Percentiles rank a stretch among this genome's conserved stretches.
These are phyloP conservation scores for Taurulus bubalis DNA, from an alignment of 2,113 vertebrate genomes.

Conservation along the genomic window DNA sequence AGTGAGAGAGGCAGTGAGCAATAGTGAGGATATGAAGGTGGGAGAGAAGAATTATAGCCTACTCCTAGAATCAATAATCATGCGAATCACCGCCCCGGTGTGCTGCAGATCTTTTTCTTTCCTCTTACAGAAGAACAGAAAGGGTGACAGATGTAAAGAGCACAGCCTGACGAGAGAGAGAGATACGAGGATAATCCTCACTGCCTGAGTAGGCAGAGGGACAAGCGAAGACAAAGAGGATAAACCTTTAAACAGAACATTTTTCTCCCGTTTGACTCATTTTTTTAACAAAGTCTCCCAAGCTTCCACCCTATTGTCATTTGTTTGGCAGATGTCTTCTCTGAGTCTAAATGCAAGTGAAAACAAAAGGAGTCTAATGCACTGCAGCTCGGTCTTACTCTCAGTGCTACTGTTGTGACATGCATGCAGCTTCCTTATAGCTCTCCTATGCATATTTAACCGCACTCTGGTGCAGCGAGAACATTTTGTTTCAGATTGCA, in stretches of 20 bases:
- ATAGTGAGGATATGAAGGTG: conserved; percentile 49
- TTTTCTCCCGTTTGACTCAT: conserved; percentile 27
- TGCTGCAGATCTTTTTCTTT: conserved; percentile 62
- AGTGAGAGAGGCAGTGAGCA: conserved; percentile 44
- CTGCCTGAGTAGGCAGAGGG: conserved; percentile 29
- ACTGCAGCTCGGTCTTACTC: not conserved
- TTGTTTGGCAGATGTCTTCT: conserved; percentile 37
- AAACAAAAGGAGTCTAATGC: conserved; percentile 18
- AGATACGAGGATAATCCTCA: conserved; percentile 42
- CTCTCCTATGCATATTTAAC: conserved; percentile 51
- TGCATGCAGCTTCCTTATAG: conserved; percentile 13
- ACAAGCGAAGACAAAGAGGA: conserved; percentile 40
- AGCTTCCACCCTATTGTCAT: conserved; percentile 6
- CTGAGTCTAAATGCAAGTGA: conserved; percentile 13
- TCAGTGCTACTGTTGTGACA: not conserved
- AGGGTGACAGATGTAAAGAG: conserved; percentile 65
- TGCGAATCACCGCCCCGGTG: conserved; percentile 55
- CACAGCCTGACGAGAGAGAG: conserved; percentile 27
- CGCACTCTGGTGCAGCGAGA: not conserved
- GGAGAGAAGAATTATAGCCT: conserved; percentile 64
- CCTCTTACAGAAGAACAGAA: conserved; percentile 41
- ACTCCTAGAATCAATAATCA: conserved; percentile 75
- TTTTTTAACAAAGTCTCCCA: conserved; percentile 43
- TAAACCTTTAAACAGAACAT: conserved; percentile 35
- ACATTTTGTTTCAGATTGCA: conserved; percentile 19